phyloP scores from a whole-genome alignment of 2,113 vertebrate genomes.

The Butastur rufipennis region DNA sequence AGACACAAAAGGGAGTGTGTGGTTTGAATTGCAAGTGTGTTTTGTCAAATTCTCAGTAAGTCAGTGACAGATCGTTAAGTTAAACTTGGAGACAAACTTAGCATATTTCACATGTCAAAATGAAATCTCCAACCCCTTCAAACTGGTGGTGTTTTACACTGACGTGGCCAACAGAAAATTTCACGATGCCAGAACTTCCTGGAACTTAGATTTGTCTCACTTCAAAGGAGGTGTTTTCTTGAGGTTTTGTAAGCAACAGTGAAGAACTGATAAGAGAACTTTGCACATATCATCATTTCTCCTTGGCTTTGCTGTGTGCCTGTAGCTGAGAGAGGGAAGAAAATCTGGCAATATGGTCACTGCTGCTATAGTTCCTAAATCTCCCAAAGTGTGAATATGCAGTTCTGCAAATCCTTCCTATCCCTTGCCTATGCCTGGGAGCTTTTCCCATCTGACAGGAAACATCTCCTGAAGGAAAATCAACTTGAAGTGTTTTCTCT shows the following conservation, averaged over 20 bases:
- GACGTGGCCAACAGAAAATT: not conserved
- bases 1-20: too few relatives aligned
- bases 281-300: not conserved
- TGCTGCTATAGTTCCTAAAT: not conserved
- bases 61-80: not conserved
- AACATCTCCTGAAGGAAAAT: constrained; percentile 20
- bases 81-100: not conserved
- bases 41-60: not conserved
- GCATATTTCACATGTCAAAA: not conserved
- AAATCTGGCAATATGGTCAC: not conserved
- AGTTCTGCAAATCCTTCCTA: not conserved
- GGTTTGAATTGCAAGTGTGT: not conserved
- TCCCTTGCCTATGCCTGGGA: not conserved
- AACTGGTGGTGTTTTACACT: not conserved
- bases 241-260: not conserved
- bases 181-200: not conserved
- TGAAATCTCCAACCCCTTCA: not conserved
- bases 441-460: not conserved
- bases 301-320: not conserved
- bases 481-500: constrained; percentile 49
- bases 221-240: not conserved
- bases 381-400: not conserved
- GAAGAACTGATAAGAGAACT: not conserved
- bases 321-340: not conserved
- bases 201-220: not conserved